Evolutionary conservation across 2,888 invertebrate species (phyloP).

Genomic region (Eupsilia transversa): DNA sequence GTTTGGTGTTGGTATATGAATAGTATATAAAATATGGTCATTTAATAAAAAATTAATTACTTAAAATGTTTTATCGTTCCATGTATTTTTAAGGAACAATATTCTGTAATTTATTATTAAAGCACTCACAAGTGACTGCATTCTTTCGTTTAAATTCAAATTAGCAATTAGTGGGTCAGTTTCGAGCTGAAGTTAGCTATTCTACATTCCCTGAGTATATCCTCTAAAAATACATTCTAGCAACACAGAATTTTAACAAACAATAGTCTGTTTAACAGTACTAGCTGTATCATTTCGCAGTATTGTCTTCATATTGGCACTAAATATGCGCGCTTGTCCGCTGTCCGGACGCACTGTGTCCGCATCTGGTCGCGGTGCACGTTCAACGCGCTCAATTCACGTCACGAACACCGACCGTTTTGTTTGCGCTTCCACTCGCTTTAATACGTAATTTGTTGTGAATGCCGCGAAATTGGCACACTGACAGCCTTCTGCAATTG

Average conservation of each 20-base stretch:
- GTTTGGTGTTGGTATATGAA: not conserved
- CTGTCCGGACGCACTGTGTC: slow-evolving; percentile 51
- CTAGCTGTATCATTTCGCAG: not conserved
- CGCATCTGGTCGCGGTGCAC: slow-evolving; percentile 68
- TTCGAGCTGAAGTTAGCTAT: not conserved
- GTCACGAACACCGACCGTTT: slow-evolving; percentile 89
- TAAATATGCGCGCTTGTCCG: slow-evolving; percentile 45
- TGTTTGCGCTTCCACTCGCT: slow-evolving; percentile 89
- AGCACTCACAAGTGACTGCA: not conserved
- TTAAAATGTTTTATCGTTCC: not conserved
- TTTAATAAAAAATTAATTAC: not conserved
- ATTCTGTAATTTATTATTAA: too few species aligned
- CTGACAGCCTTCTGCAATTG: slow-evolving; percentile 86
- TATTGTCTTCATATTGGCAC: slow-evolving; percentile 9
- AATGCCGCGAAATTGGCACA: slow-evolving; percentile 89
- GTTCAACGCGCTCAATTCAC: slow-evolving; percentile 83
- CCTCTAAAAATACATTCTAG: not conserved
- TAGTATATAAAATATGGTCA: not conserved
- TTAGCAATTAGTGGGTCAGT: not conserved
- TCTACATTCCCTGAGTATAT: not conserved
- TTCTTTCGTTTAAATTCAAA: slow-evolving; percentile 7
- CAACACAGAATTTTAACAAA: not conserved
- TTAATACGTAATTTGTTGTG: slow-evolving; percentile 90
- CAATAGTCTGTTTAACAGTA: slow-evolving; percentile 19
- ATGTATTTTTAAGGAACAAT: not conserved